A percentile compares a stretch with the other conserved stretches of the same genome.
Evolutionary conservation across 2,888 invertebrate species (phyloP).

Genomic region (Heliconius charithonia): DNA sequence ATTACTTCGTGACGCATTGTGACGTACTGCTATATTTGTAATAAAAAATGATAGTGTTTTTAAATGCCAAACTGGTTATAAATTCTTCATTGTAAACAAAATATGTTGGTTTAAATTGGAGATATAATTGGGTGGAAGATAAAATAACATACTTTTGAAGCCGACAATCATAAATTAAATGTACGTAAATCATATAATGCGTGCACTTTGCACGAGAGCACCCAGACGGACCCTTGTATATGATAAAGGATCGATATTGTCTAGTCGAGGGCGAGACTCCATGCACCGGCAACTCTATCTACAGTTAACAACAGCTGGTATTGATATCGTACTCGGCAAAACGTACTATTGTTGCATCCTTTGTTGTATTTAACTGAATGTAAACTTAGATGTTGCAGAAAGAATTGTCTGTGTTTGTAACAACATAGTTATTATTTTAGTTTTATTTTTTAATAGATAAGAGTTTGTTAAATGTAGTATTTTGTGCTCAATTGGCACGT

Average conservation of each 20-base stretch:
- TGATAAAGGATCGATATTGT: constrained; percentile 21
- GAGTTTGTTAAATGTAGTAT: too few relatives aligned
- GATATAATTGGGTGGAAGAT: background rate
- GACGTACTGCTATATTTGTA: background rate
- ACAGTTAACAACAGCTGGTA: constrained; percentile 13
- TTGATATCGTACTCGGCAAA: constrained; percentile 6
- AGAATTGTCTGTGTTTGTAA: constrained; percentile 14
- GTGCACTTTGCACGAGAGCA: background rate
- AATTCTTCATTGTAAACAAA: too few relatives aligned
- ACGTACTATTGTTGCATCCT: constrained; percentile 13
- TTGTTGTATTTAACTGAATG: constrained; percentile 17
- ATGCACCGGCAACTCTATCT: background rate
- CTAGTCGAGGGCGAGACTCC: constrained; percentile 15
- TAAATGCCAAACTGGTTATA: too few relatives aligned
- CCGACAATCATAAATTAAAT: background rate
- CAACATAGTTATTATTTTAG: background rate
- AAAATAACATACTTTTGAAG: background rate
- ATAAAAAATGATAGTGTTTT: background rate
- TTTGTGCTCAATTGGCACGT: too few relatives aligned
- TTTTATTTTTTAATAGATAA: background rate
- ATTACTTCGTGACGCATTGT: background rate
- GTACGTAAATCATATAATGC: background rate
- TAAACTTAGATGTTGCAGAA: constrained; percentile 1
- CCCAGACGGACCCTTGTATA: background rate
- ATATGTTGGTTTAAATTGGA: background rate